Conservation (phyloP, 2,113 vertebrate species). For the Callospermophilus lateralis region DNA sequence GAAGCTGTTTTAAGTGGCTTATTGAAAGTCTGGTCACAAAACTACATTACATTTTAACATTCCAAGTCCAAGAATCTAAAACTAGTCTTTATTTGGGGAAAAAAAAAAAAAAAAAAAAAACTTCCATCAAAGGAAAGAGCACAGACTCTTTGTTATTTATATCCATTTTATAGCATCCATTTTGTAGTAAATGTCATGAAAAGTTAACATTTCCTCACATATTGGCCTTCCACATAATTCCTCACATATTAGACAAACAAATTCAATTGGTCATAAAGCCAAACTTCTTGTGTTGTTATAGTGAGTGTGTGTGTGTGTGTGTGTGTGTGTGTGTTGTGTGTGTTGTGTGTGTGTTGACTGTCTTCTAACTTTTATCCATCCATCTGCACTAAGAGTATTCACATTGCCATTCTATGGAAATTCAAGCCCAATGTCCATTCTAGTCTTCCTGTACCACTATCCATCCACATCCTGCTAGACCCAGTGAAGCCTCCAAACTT, state of each 20-base stretch:
- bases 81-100: background rate
- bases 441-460: background rate
- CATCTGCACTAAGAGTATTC: background rate
- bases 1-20: constrained; percentile 56
- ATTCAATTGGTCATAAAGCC: background rate
- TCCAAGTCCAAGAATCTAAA: constrained; percentile 12
- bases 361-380: background rate
- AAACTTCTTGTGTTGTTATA: background rate
- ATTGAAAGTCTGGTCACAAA: constrained; percentile 36
- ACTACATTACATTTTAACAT: constrained; percentile 39
- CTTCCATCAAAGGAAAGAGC: background rate
- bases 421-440: background rate
- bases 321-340: background rate
- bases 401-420: background rate
- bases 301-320: background rate
- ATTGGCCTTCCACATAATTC: background rate
- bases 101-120: background rate
- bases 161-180: background rate
- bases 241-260: background rate
- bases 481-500: background rate
- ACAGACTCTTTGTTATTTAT: background rate
- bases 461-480: background rate
- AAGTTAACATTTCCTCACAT: background rate
- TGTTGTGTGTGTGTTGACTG: background rate
- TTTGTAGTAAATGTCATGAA: background rate